A percentile compares a stretch with the other conserved stretches of the same genome.
phyloP scores from a whole-genome alignment of 2,888 invertebrate species.

The Drosophila quinaria region DNA sequence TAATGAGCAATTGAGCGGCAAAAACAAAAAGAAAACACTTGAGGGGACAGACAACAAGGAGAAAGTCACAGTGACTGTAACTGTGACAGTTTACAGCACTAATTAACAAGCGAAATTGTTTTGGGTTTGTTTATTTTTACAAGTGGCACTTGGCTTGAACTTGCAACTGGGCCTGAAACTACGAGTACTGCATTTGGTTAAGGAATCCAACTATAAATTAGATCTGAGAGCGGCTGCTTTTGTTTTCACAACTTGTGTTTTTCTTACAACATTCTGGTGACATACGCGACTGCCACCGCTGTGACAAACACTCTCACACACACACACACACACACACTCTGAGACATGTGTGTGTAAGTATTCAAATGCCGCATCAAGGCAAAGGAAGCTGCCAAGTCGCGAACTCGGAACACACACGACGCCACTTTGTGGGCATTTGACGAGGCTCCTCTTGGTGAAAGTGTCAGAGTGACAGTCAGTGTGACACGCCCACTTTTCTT shows the following conservation, averaged over 20 bases:
- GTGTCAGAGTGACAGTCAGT: conserved; percentile 65
- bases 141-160: conserved; percentile 46
- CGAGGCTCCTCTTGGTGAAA: conserved; percentile 64
- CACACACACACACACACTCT: conserved; percentile 23
- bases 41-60: conserved; percentile 49
- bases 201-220: conserved; percentile 48
- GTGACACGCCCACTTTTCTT: conserved; percentile 72
- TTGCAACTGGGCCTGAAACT: neutral
- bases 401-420: conserved; percentile 66
- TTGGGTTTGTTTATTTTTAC: conserved; percentile 67
- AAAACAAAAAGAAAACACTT: conserved; percentile 47
- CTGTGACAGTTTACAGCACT: conserved; percentile 73
- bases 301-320: conserved; percentile 37
- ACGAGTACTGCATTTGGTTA: conserved; percentile 15
- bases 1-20: conserved; percentile 60
- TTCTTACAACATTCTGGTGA: conserved; percentile 66
- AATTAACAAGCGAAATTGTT: conserved; percentile 72
- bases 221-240: conserved; percentile 57
- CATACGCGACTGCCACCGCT: conserved; percentile 70
- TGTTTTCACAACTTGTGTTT: conserved; percentile 80
- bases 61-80: conserved; percentile 54
- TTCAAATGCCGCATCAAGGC: conserved; percentile 31
- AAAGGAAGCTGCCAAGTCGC: conserved; percentile 64
- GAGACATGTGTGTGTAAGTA: neutral
- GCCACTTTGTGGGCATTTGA: conserved; percentile 32